phyloP scores from a whole-genome alignment of 2,888 invertebrate genomes.

The Caenorhabditis virilis region DNA sequence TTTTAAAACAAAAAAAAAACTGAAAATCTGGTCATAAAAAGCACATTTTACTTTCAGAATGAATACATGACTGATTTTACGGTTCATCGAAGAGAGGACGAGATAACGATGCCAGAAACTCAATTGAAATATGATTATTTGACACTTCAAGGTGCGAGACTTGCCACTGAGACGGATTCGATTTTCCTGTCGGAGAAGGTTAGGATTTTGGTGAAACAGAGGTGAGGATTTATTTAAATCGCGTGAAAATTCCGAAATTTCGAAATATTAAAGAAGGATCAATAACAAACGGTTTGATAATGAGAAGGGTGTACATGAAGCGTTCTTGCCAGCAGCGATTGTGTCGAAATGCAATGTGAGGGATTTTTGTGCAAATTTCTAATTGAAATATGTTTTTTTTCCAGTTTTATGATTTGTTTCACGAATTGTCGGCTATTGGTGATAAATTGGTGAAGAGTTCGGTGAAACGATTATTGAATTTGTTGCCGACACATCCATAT shows the following conservation, averaged over 20 bases:
- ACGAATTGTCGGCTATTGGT: slow-evolving; percentile 19
- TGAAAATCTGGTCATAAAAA: too few species aligned
- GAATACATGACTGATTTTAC: slow-evolving; percentile 18
- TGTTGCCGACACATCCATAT: slow-evolving; percentile 28
- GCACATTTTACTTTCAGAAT: slow-evolving; percentile 5
- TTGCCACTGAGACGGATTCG: slow-evolving; percentile 24
- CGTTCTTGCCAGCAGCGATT: slow-evolving; percentile 19
- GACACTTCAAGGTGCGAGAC: slow-evolving; percentile 17
- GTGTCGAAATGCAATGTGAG: slow-evolving; percentile 24
- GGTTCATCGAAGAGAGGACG: slow-evolving; percentile 31
- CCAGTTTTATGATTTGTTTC: slow-evolving; percentile 28
- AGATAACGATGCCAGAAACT: slow-evolving; percentile 22
- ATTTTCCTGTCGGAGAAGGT: slow-evolving; percentile 27
- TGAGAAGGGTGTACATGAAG: too few species aligned
- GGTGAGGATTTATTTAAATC: slow-evolving; percentile 2
- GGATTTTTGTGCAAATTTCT: neutral
- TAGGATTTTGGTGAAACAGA: slow-evolving; percentile 18
- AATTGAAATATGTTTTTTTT: neutral
- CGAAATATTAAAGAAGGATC: too few species aligned
- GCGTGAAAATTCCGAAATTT: too few species aligned
- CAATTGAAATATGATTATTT: slow-evolving; percentile 25
- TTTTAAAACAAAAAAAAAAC: neutral
- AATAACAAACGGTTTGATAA: too few species aligned
- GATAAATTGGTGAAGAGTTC: slow-evolving; percentile 24
- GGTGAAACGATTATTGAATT: slow-evolving; percentile 12